Percentiles rank a stretch among this genome's conserved stretches.
phyloP scores from a whole-genome alignment of 1,140 invertebrate genomes.

The Aphelinus certus region DNA sequence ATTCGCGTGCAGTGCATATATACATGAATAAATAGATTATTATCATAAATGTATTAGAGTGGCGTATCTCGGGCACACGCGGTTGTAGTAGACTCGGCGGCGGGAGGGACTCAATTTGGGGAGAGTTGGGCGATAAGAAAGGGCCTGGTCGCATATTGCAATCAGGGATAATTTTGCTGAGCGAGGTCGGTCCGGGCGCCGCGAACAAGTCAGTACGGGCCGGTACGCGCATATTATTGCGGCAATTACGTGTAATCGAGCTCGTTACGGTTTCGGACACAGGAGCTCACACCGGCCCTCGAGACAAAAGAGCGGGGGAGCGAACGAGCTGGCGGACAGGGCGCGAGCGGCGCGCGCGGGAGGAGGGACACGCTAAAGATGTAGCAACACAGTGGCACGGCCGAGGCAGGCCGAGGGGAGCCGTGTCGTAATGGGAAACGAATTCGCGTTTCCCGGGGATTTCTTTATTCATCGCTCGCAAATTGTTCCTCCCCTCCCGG shows the following conservation, averaged over 20 bases:
- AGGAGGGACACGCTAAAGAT: not conserved
- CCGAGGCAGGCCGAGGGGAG: not conserved
- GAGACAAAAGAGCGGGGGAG: not conserved
- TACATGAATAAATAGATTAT: too few species aligned
- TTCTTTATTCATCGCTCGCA: conserved; percentile 47
- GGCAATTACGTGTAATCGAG: conserved; percentile 28
- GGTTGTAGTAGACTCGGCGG: too few species aligned
- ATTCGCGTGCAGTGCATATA: too few species aligned
- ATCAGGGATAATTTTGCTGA: not conserved
- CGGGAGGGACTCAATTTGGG: too few species aligned
- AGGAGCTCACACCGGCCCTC: not conserved
- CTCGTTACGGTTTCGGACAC: conserved; percentile 13
- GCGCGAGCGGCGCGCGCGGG: not conserved
- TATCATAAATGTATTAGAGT: too few species aligned
- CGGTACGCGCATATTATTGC: conserved; percentile 9
- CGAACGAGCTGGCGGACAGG: not conserved
- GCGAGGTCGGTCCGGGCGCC: too few species aligned
- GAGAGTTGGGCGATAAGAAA: too few species aligned
- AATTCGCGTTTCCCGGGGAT: conserved; percentile 35
- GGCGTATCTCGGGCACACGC: too few species aligned
- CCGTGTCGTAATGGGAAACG: conserved; percentile 37
- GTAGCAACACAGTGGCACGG: too few species aligned
- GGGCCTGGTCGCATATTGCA: not conserved
- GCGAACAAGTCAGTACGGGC: conserved; percentile 2
- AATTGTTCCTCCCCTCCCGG: conserved; percentile 34